Percentiles rank a stretch among this genome's conserved stretches.
Evolutionary conservation across 2,797 vertebrate species (phyloP).

Genomic region (Selene dorsalis): DNA sequence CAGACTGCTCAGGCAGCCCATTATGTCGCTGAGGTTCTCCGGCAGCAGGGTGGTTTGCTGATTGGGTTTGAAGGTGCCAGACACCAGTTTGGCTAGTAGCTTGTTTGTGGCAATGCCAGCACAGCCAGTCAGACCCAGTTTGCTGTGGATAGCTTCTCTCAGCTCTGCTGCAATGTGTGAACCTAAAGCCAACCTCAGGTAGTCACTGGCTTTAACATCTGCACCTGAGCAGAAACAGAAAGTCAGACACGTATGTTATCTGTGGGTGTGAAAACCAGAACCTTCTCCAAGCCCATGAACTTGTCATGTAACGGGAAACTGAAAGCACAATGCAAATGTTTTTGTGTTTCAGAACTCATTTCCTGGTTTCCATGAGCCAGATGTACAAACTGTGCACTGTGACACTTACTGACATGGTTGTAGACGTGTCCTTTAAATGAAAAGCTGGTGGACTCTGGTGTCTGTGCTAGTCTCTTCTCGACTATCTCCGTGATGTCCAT

Average conservation of each 20-base stretch:
- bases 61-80: slow-evolving; percentile 91
- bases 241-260: neutral
- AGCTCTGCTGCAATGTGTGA: slow-evolving; percentile 90
- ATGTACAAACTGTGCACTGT: slow-evolving; percentile 13
- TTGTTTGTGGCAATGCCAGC: slow-evolving; percentile 91
- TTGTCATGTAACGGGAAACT: slow-evolving; percentile 35
- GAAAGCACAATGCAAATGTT: slow-evolving; percentile 72
- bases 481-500: slow-evolving; percentile 90
- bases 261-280: neutral
- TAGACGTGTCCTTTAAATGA: slow-evolving; percentile 88
- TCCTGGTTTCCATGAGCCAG: slow-evolving; percentile 59
- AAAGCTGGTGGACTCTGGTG: slow-evolving; percentile 38
- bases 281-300: neutral
- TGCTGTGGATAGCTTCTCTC: slow-evolving; percentile 80
- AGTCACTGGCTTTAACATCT: slow-evolving; percentile 66
- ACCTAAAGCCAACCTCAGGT: slow-evolving; percentile 84
- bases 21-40: slow-evolving; percentile 82
- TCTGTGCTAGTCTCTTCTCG: slow-evolving; percentile 79
- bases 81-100: slow-evolving; percentile 91
- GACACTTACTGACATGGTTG: slow-evolving; percentile 79
- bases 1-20: slow-evolving; percentile 81
- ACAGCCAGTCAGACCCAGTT: slow-evolving; percentile 89
- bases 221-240: slow-evolving; percentile 71
- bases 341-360: slow-evolving; percentile 52
- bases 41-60: slow-evolving; percentile 92